Evolutionary conservation across 23 tunicate species (phyloP), one percentile per base, ranked within the genome.

Genomic region (Ascidia mentula): DNA sequence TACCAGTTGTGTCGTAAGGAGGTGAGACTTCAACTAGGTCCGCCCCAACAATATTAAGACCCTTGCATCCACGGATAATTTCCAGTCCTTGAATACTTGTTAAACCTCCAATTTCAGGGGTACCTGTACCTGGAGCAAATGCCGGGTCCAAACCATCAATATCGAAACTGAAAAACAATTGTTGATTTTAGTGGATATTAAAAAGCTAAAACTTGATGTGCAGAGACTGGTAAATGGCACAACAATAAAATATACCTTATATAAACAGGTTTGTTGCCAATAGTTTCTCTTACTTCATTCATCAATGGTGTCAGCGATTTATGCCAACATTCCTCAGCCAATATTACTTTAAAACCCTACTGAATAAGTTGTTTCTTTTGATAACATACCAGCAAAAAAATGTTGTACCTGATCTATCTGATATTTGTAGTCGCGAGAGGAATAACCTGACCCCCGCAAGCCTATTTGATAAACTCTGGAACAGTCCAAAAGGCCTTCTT

Each of bases 21-120:
- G 95, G 95, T 28, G 85, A 84, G 0, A 89, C 95, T 89, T 89
- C 95, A 2, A 89, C 95, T 22, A 89, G 33, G 38, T 90, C 96
- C 18, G 80, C 76, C 12, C 96, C 96, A 46, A 90, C 86, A 20
- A 90, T 37, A 59, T 90, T 90, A 42, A 90, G 59, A 2, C 96
- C 96, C 46, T 61, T 61, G 73, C 96, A 90, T 15, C 96, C 96
- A 34, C 89, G 83, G 18, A 90, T 65, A 31, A 90, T 79, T 76
- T 90, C 96, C 59, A 80, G 40, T 26, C 84, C 96, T 75, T 90
- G 96, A 18, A 78, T 76, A 8, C 89, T 38, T 33, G 96, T 90
- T 31, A 90, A 78, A 8, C 96, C 96, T 24, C 96, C 96, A 40
- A 90, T 90, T 85, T 90, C 96, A 8, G 89, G 96, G 38, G 86